Evolutionary conservation across 2,797 vertebrate species (phyloP).

Genomic region (Chaetodon trifasciatus): DNA sequence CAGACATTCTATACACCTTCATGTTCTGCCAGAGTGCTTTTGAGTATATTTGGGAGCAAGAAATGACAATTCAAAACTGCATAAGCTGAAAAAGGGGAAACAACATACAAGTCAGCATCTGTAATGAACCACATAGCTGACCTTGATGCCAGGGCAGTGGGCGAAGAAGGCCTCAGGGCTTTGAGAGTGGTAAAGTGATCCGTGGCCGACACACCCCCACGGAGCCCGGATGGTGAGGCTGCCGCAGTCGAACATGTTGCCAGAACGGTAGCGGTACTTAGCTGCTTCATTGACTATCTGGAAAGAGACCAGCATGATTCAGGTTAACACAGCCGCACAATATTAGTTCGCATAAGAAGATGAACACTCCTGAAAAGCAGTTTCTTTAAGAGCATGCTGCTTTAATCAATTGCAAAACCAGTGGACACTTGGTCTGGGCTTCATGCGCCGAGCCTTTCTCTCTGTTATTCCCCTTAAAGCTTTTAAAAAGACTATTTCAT

Average conservation of each 20-base stretch:
- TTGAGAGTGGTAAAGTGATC: slow-evolving; percentile 97
- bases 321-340: slow-evolving; percentile 5
- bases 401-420: not conserved
- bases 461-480: slow-evolving; percentile 46
- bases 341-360: not conserved
- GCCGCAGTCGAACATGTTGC: slow-evolving; percentile 95
- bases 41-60: not conserved
- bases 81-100: not conserved
- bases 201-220: slow-evolving; percentile 98
- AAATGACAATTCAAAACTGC: not conserved
- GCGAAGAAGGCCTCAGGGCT: slow-evolving; percentile 98
- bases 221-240: slow-evolving; percentile 96
- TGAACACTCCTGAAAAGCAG: not conserved
- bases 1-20: not conserved
- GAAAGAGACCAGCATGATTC: slow-evolving; percentile 42
- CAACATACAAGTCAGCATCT: not conserved
- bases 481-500: slow-evolving; percentile 44
- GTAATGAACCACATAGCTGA: slow-evolving; percentile 58
- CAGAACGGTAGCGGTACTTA: slow-evolving; percentile 98
- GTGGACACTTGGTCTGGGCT: slow-evolving; percentile 7
- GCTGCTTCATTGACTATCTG: slow-evolving; percentile 99
- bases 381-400: not conserved
- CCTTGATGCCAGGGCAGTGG: slow-evolving; percentile 97
- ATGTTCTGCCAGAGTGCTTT: slow-evolving; percentile 4
- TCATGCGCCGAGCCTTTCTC: slow-evolving; percentile 9